A percentile compares a stretch with the other conserved stretches of the same genome.
These are phyloP conservation scores for Penaeus indicus DNA, from an alignment of 1,140 invertebrate genomes.

Conservation along the genomic window DNA sequence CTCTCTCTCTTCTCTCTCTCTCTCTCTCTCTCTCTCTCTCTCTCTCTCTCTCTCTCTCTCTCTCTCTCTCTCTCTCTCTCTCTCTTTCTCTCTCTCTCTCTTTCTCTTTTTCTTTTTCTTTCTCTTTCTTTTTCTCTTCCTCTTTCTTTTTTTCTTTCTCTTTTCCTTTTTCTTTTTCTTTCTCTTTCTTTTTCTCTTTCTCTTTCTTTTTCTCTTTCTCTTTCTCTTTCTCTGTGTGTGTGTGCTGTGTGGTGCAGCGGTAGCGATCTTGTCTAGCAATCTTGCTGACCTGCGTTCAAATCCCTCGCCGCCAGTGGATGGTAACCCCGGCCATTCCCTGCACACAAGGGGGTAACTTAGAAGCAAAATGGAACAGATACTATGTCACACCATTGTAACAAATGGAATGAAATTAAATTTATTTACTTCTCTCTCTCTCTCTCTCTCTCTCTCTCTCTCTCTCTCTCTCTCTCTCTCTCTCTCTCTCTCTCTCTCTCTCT, in stretches of 20 bases:
- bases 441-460: neutral
- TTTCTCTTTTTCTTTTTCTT: conserved; percentile 2
- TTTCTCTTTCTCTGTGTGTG: neutral
- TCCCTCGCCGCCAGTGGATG: neutral
- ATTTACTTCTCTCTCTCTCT: neutral
- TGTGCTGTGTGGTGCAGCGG: too few species aligned
- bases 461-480: neutral
- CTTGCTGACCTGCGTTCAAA: neutral
- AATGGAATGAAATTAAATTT: neutral
- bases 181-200: neutral
- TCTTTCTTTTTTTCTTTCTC: neutral
- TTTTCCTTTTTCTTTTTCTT: too few species aligned
- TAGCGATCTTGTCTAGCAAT: neutral
- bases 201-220: neutral
- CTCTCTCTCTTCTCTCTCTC: neutral
- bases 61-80: neutral
- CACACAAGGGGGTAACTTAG: neutral
- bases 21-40: neutral
- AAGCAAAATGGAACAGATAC: neutral
- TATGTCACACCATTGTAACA: neutral
- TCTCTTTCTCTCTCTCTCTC: neutral
- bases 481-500: neutral
- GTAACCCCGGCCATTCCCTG: neutral
- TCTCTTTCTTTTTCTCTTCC: neutral
- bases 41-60: neutral